These are phyloP conservation scores for Coracias cyanogaster DNA, from an alignment of 2,797 vertebrate genomes.

Conservation along the genomic window DNA sequence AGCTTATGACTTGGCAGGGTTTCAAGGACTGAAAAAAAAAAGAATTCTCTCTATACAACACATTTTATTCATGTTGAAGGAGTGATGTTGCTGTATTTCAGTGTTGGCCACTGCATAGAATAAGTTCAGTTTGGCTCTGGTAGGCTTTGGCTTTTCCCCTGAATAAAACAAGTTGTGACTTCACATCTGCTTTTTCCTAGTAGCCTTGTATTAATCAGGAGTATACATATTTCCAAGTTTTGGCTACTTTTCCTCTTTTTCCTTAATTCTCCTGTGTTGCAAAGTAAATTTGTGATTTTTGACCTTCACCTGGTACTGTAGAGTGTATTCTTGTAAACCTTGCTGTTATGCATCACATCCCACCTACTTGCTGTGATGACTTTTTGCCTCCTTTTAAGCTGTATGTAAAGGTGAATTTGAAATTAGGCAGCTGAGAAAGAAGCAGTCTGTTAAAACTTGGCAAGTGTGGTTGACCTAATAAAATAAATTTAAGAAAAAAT, in stretches of 20 bases:
- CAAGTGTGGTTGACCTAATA: neutral
- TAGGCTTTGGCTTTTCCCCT: neutral
- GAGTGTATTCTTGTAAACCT: neutral
- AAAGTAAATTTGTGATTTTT: neutral
- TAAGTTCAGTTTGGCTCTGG: conserved; percentile 22
- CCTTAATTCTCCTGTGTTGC: neutral
- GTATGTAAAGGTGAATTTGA: conserved; percentile 41
- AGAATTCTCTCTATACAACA: conserved; percentile 16
- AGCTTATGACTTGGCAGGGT: conserved; percentile 52
- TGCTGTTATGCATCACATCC: conserved; percentile 46
- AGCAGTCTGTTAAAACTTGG: conserved; percentile 10
- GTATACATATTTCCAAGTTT: neutral
- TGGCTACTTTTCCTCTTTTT: conserved; percentile 3
- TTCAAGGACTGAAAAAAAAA: conserved; percentile 22
- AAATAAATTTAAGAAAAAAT: neutral
- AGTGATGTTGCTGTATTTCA: conserved; percentile 28
- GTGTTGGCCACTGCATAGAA: neutral
- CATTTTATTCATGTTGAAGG: conserved; percentile 66
- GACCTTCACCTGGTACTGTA: neutral
- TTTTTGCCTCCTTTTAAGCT: conserved; percentile 38
- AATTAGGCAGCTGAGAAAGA: conserved; percentile 39
- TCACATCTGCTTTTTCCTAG: conserved; percentile 47
- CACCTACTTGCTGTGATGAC: conserved; percentile 20
- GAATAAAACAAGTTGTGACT: conserved; percentile 22
- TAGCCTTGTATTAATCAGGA: conserved; percentile 28